Conservation (phyloP, 2,797 vertebrate genomes). For the Numenius phaeopus region DNA sequence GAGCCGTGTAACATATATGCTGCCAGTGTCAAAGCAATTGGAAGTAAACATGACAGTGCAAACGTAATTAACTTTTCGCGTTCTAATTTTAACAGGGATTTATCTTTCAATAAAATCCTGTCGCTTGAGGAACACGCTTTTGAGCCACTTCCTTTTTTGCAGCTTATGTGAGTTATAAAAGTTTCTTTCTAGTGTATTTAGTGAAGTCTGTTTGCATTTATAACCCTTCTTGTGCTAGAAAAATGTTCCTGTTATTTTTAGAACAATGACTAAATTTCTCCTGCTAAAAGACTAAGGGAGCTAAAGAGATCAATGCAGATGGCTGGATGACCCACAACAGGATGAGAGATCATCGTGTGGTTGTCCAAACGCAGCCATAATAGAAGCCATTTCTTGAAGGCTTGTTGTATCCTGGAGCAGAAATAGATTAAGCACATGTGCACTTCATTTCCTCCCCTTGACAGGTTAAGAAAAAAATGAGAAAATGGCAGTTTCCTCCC, state of each 20-base stretch:
- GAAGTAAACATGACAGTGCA: background rate
- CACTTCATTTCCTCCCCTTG: background rate
- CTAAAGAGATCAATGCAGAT: background rate
- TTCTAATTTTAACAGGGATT: conserved; percentile 68
- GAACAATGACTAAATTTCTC: background rate
- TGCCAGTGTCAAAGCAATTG: background rate
- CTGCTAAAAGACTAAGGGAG: background rate
- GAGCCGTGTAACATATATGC: background rate
- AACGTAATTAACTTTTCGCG: background rate
- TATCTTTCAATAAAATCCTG: conserved; percentile 72
- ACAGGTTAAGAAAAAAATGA: background rate
- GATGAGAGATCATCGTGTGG: background rate
- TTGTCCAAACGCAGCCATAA: background rate
- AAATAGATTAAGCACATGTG: background rate
- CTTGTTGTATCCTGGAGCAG: background rate
- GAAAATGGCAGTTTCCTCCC: background rate
- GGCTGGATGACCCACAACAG: background rate
- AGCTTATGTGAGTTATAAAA: conserved; percentile 65
- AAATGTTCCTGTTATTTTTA: background rate
- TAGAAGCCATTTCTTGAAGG: background rate
- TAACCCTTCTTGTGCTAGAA: background rate
- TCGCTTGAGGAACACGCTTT: conserved; percentile 66
- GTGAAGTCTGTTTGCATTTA: background rate
- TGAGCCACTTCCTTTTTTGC: conserved; percentile 71
- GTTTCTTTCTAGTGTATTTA: background rate